These are phyloP conservation scores for Brotula barbata DNA, from an alignment of 2,797 vertebrate genomes.

Conservation along the genomic window DNA sequence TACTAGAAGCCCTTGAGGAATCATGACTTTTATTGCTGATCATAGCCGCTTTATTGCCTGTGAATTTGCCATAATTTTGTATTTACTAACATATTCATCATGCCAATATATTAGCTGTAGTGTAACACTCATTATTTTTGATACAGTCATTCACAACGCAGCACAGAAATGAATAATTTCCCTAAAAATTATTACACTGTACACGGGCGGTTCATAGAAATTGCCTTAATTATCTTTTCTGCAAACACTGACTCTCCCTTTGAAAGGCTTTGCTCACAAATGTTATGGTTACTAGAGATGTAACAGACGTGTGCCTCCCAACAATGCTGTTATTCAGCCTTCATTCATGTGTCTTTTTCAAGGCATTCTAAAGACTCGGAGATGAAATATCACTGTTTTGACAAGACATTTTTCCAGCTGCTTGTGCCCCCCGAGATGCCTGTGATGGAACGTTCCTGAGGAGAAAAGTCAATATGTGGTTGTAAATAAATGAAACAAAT, in stretches of 20 bases:
- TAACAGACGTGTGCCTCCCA: constrained; percentile 45
- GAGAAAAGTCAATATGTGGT: constrained; percentile 71
- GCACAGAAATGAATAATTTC: constrained; percentile 71
- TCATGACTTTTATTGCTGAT: constrained; percentile 53
- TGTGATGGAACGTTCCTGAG: constrained; percentile 59
- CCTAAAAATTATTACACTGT: constrained; percentile 68
- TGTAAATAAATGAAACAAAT: constrained; percentile 74
- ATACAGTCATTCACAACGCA: constrained; percentile 59
- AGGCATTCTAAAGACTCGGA: constrained; percentile 40
- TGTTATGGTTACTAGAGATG: constrained; percentile 63
- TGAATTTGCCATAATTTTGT: constrained; percentile 58
- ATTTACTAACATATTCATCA: constrained; percentile 64
- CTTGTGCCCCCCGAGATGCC: constrained; percentile 52
- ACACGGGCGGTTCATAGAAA: constrained; percentile 73
- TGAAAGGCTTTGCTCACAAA: constrained; percentile 67
- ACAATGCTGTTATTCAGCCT: constrained; percentile 48
- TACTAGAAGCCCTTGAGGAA: constrained; percentile 51
- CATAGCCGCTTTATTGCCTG: constrained; percentile 46
- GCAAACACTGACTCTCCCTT: constrained; percentile 66
- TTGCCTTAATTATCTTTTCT: constrained; percentile 73
- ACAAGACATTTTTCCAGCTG: constrained; percentile 63
- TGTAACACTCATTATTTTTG: constrained; percentile 57
- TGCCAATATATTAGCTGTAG: constrained; percentile 52
- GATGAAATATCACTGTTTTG: constrained; percentile 73
- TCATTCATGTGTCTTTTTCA: constrained; percentile 63